These are phyloP conservation scores for Heterocephalus glaber DNA, from an alignment of 2,113 vertebrate species.

Conservation along the genomic window DNA sequence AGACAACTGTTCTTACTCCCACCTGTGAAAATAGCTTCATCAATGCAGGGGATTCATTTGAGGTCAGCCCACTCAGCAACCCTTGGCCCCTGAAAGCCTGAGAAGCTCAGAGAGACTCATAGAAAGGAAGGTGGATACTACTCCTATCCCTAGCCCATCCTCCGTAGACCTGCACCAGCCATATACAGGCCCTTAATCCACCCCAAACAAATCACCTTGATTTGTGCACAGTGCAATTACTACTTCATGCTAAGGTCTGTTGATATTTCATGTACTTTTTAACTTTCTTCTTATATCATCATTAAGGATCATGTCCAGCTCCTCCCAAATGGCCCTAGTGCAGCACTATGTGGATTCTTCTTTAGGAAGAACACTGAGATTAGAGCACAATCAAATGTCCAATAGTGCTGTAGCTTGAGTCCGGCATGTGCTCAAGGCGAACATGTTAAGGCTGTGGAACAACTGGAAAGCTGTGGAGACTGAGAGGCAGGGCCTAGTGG, in stretches of 20 bases:
- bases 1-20: neutral
- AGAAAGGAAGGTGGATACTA: neutral
- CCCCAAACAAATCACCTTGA: neutral
- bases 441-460: neutral
- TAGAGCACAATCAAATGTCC: neutral
- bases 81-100: no score
- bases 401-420: neutral
- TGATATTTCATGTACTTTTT: neutral
- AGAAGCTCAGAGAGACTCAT: neutral
- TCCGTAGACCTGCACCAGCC: neutral
- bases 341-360: neutral
- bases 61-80: neutral
- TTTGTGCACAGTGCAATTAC: no score
- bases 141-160: neutral
- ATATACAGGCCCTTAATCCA: neutral
- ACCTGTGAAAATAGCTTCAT: neutral
- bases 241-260: neutral
- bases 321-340: neutral
- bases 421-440: no score
- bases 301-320: neutral
- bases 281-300: neutral
- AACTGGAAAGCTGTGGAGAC: no score
- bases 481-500: no score
- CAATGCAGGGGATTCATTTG: neutral
- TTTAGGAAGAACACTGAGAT: slow-evolving; percentile 12